Percentiles rank a stretch among this genome's conserved stretches.
phyloP scores from a whole-genome alignment of 2,797 vertebrate species.

The Acanthurus lineatus region DNA sequence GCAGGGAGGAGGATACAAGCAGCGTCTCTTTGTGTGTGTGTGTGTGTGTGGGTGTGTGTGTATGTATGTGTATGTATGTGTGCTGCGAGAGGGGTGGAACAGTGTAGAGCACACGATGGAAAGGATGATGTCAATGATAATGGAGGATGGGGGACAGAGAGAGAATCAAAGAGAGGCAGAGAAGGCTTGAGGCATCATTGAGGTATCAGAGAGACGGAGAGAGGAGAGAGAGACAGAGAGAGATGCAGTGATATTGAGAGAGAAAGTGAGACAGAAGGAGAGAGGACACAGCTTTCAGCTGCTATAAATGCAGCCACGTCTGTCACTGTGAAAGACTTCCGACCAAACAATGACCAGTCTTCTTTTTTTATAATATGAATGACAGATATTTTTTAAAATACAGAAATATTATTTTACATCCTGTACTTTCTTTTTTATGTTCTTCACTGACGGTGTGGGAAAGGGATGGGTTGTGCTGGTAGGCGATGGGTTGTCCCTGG shows the following conservation, averaged over 20 bases:
- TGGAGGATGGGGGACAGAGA: slow-evolving; percentile 73
- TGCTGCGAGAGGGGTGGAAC: slow-evolving; percentile 8
- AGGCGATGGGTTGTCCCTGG: not conserved
- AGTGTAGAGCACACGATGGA: slow-evolving; percentile 19
- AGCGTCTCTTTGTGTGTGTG: slow-evolving; percentile 10
- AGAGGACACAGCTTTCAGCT: slow-evolving; percentile 26
- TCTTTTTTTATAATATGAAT: not conserved
- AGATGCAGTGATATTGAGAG: not conserved
- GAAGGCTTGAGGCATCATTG: slow-evolving; percentile 36
- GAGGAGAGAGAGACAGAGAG: slow-evolving; percentile 11
- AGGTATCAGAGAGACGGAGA: slow-evolving; percentile 27
- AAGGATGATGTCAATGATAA: slow-evolving; percentile 84
- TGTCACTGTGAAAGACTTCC: not conserved
- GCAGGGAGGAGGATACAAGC: slow-evolving; percentile 54
- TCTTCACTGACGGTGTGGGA: no score
- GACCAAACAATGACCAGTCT: not conserved
- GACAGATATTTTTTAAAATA: no score
- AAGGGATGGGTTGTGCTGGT: not conserved
- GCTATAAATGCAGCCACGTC: not conserved
- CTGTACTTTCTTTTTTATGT: not conserved
- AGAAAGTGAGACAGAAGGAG: not conserved
- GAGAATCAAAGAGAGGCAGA: slow-evolving; percentile 43
- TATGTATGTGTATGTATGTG: slow-evolving; percentile 14
- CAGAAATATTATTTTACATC: not conserved
- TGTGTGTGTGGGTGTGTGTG: slow-evolving; percentile 16